phyloP scores from a whole-genome alignment of 2,888 invertebrate genomes.

The Cryptocephalus moraei region DNA sequence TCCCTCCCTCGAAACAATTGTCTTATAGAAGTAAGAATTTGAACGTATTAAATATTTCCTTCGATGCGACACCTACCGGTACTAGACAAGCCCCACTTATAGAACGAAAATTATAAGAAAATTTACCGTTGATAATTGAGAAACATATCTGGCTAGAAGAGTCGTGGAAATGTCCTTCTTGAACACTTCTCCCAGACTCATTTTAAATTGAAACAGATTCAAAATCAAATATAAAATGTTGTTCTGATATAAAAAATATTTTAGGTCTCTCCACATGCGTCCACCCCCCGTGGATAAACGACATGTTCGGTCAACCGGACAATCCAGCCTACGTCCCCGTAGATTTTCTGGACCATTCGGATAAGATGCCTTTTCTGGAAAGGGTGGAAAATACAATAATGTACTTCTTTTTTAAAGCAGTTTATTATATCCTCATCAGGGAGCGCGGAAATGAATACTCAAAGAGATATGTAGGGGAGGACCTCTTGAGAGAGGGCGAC shows the following conservation, averaged over 20 bases:
- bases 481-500: conserved; percentile 29
- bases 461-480: conserved; percentile 24
- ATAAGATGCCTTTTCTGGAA: conserved; percentile 30
- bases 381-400: conserved; percentile 37
- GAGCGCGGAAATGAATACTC: conserved; percentile 19
- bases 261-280: conserved; percentile 38
- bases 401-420: conserved; percentile 13
- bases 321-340: conserved; percentile 42
- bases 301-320: conserved; percentile 41
- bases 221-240: too few species aligned
- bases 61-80: too few species aligned
- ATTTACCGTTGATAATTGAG: too few species aligned
- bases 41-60: too few species aligned
- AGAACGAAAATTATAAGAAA: too few species aligned
- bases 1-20: too few species aligned
- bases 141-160: too few species aligned
- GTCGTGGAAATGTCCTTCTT: too few species aligned
- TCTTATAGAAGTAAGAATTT: too few species aligned
- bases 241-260: neutral
- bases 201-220: too few species aligned
- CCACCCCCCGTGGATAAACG: conserved; percentile 36
- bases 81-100: too few species aligned
- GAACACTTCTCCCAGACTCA: too few species aligned
- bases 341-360: conserved; percentile 34
- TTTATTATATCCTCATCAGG: conserved; percentile 18